Evolutionary conservation across 2,888 invertebrate genomes (phyloP).

Genomic region (Taphrorychus bicolor): DNA sequence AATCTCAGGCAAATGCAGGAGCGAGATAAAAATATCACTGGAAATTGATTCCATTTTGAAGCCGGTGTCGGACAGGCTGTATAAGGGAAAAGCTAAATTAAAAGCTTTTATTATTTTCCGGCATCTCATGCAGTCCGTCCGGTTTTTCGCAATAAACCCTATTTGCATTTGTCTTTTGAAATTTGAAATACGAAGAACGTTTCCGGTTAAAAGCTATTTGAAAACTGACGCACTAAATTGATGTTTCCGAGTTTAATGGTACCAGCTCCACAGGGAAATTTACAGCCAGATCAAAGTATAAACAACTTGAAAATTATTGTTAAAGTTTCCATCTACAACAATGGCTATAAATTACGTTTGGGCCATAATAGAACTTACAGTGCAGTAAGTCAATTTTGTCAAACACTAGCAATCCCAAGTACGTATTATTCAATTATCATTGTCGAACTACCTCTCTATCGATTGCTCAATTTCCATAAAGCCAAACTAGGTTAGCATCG

Average conservation of each 20-base stretch:
- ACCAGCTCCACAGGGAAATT: not conserved
- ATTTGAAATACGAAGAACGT: not conserved
- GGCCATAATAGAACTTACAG: constrained; percentile 8
- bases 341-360: constrained; percentile 12
- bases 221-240: not conserved
- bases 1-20: constrained; percentile 4
- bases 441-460: constrained; percentile 18
- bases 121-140: constrained; percentile 9
- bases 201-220: not conserved
- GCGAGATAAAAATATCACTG: constrained; percentile 20
- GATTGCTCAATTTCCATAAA: constrained; percentile 29
- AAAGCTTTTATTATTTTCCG: constrained; percentile 23
- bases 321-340: constrained; percentile 20
- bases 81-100: constrained; percentile 24
- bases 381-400: constrained; percentile 27
- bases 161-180: not conserved
- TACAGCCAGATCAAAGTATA: not conserved
- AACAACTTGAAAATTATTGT: constrained; percentile 28
- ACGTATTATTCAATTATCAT: constrained; percentile 30
- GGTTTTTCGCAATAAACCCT: not conserved
- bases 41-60: constrained; percentile 14
- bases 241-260: not conserved
- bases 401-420: constrained; percentile 27
- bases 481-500: constrained; percentile 21
- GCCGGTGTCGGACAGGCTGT: constrained; percentile 11